Conservation (phyloP, 2,888 invertebrate species). For the Buathra laborator region DNA sequence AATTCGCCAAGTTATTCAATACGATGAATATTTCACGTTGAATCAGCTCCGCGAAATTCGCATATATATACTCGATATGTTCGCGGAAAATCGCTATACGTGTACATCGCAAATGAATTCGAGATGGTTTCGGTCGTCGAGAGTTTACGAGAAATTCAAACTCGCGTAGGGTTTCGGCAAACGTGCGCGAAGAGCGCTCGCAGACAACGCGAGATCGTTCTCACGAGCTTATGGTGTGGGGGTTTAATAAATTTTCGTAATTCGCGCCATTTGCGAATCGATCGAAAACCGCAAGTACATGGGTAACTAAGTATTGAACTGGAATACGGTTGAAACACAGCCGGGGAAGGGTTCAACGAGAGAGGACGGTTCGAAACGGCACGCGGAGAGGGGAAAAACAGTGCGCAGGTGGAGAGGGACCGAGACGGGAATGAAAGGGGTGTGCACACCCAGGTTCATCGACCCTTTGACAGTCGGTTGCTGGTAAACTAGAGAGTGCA, state of each 20-base stretch:
- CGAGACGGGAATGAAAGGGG: slow-evolving; percentile 48
- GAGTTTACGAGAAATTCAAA: not conserved
- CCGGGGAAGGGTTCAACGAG: slow-evolving; percentile 29
- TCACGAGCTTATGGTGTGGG: not conserved
- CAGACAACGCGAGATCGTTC: not conserved
- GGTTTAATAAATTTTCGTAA: not conserved
- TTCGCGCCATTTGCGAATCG: slow-evolving; percentile 35
- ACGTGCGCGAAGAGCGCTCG: not conserved
- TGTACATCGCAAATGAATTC: slow-evolving; percentile 9
- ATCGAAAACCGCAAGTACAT: slow-evolving; percentile 32
- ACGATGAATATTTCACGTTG: slow-evolving; percentile 64
- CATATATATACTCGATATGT: slow-evolving; percentile 2
- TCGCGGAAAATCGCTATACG: not conserved
- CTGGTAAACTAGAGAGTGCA: slow-evolving; percentile 64
- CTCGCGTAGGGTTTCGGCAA: too few species aligned
- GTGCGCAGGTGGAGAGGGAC: slow-evolving; percentile 56
- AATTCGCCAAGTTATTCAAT: slow-evolving; percentile 61
- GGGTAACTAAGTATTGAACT: slow-evolving; percentile 48
- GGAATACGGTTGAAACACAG: slow-evolving; percentile 41
- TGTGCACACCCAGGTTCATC: slow-evolving; percentile 67
- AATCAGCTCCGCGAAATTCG: slow-evolving; percentile 58
- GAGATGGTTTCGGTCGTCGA: not conserved
- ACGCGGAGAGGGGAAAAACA: slow-evolving; percentile 44
- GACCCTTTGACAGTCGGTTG: slow-evolving; percentile 71
- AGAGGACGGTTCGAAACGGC: slow-evolving; percentile 21